phyloP scores from a whole-genome alignment of 1,140 invertebrate genomes.

The Ceratitis capitata region DNA sequence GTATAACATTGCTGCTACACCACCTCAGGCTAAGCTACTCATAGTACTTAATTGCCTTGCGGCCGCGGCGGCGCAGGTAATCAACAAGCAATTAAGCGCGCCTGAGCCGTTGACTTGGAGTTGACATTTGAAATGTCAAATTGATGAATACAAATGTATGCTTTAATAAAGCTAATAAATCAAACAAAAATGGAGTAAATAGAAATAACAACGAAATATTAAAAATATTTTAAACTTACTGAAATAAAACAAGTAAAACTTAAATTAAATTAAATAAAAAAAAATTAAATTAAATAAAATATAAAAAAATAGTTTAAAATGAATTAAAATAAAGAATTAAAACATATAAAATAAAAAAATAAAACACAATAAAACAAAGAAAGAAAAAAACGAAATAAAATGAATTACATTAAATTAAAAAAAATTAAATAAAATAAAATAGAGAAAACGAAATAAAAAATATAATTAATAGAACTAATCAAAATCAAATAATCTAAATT shows the following conservation, averaged over 20 bases:
- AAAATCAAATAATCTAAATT: too few relatives aligned
- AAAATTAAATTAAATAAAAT: neutral
- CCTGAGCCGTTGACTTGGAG: slow-evolving; percentile 54
- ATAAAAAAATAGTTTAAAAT: neutral
- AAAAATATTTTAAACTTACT: too few relatives aligned
- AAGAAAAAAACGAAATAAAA: too few relatives aligned
- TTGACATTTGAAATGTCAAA: slow-evolving; percentile 60
- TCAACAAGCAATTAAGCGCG: slow-evolving; percentile 58
- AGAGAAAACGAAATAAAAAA: too few relatives aligned
- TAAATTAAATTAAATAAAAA: neutral
- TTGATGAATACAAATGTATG: slow-evolving; percentile 52
- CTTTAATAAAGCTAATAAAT: too few relatives aligned
- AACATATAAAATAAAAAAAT: too few relatives aligned
- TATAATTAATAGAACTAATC: too few relatives aligned
- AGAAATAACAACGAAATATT: neutral
- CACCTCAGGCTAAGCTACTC: neutral
- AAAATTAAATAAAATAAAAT: too few relatives aligned
- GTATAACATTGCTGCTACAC: too few relatives aligned
- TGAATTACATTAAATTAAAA: too few relatives aligned
- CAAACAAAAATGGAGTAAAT: neutral
- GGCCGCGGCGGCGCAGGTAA: slow-evolving; percentile 42
- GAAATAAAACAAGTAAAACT: neutral
- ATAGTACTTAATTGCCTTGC: neutral
- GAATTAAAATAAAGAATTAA: too few relatives aligned
- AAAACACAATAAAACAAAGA: too few relatives aligned